phyloP scores from a whole-genome alignment of 2,888 invertebrate genomes.

The Arrhopalites spinosus region DNA sequence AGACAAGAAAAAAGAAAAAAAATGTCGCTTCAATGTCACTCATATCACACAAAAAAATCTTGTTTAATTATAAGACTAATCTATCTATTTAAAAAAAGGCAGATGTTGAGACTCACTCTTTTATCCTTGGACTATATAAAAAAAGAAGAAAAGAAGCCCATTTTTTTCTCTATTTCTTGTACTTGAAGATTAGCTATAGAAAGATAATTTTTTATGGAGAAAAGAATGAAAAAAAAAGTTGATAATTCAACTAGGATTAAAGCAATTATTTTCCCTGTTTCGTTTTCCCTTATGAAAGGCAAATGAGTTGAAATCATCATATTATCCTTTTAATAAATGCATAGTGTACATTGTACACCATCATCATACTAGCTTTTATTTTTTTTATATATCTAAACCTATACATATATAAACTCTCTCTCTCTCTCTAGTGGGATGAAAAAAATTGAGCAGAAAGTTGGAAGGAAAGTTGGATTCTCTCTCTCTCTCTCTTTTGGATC shows the following conservation, averaged over 20 bases:
- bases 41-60: no score
- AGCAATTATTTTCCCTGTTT: constrained; percentile 31
- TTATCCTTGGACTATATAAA: no score
- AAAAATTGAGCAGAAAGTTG: constrained; percentile 5
- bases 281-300: constrained; percentile 6
- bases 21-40: no score
- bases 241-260: constrained; percentile 34
- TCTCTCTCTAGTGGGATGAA: background rate
- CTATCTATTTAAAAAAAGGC: no score
- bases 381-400: background rate
- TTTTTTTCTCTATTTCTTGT: no score
- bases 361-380: background rate
- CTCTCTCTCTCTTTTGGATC: no score
- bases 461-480: constrained; percentile 24
- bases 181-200: no score
- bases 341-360: background rate
- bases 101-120: no score
- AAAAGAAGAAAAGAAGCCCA: no score
- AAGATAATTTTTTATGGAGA: background rate
- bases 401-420: background rate
- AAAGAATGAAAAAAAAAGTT: constrained; percentile 9
- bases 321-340: constrained; percentile 1
- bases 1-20: no score
- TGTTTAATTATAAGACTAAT: no score
- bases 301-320: constrained; percentile 25